Evolutionary conservation across 2,888 invertebrate species (phyloP), one percentile per base, ranked within the genome.

Genomic region (Tenthredo livida): DNA sequence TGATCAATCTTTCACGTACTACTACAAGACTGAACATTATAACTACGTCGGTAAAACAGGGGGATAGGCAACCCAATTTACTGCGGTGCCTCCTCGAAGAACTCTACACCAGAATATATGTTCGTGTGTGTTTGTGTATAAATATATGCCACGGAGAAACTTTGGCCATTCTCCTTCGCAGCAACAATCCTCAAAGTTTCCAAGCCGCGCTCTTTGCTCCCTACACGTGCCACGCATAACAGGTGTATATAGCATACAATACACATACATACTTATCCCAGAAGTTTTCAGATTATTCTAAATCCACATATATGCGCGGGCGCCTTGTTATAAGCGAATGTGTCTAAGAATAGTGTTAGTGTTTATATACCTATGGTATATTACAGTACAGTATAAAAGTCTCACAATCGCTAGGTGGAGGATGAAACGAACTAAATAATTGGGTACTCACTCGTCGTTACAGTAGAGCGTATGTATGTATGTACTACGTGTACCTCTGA

Each of bases 371-470:
- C 25, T 29, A 15, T 21, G 21, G 25, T 29, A 67, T 67, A 33
- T 33, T 17, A 72, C 43, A 40, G 40, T 21, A 29, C 21, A 72
- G 12, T 29, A 72, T 21, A 72, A 37, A 43, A 72, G 72, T 72
- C 72, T 72, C n/a, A 37, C n/a, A 10, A 40, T 43, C n/a, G n/a
- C 72, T 37, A 7, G 72, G 21, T 40, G 43, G 33, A 15, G 33
- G 40, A 40, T 43, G 37, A 72, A 72, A 72, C n/a, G 21, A 72
- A 72, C 72, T 72, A 37, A 72, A 72, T 72, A 72, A 72, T 72
- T 40, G 72, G 72, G 12, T 72, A 21, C 72, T 72, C 40, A 40
- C 9, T 72, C 43, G 40, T 43, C 40, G 37, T 72, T 72, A 72
- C n/a, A 43, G n/a, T 21, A n/a, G 37, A 25, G 33, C 12, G 29